These are phyloP conservation scores for Dryadula phaetusa DNA, from an alignment of 2,888 invertebrate species.

Conservation along the genomic window DNA sequence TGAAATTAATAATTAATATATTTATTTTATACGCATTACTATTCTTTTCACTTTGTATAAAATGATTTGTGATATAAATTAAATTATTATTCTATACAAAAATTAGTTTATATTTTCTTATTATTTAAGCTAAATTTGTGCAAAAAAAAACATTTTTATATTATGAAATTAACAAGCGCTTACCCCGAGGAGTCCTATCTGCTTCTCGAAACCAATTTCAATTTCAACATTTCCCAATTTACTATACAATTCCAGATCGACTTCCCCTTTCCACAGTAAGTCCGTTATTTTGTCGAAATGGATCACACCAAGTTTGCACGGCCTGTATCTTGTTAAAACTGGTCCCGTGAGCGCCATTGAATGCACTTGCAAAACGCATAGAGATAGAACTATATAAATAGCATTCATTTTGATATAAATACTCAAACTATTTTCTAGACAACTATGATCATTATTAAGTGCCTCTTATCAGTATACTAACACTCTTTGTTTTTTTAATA, in stretches of 20 bases:
- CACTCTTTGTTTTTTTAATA: background rate
- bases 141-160: too few species aligned
- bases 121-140: too few species aligned
- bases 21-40: too few species aligned
- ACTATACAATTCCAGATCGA: constrained; percentile 65
- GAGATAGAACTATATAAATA: constrained; percentile 45
- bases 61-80: too few species aligned
- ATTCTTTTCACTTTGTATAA: too few species aligned
- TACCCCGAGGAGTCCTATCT: constrained; percentile 61
- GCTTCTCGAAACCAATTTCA: constrained; percentile 61
- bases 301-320: constrained; percentile 70
- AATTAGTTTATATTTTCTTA: too few species aligned
- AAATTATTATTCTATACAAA: too few species aligned
- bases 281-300: constrained; percentile 66
- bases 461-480: constrained; percentile 16
- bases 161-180: constrained; percentile 48
- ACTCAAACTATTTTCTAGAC: constrained; percentile 9
- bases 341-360: constrained; percentile 67
- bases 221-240: constrained; percentile 56
- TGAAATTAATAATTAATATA: too few species aligned
- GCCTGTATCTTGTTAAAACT: constrained; percentile 66
- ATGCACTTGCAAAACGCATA: constrained; percentile 51
- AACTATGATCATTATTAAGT: constrained; percentile 32
- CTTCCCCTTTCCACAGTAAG: constrained; percentile 62
- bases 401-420: constrained; percentile 39